Conservation (phyloP, 1,140 invertebrate genomes). For the Pantala flavescens region DNA sequence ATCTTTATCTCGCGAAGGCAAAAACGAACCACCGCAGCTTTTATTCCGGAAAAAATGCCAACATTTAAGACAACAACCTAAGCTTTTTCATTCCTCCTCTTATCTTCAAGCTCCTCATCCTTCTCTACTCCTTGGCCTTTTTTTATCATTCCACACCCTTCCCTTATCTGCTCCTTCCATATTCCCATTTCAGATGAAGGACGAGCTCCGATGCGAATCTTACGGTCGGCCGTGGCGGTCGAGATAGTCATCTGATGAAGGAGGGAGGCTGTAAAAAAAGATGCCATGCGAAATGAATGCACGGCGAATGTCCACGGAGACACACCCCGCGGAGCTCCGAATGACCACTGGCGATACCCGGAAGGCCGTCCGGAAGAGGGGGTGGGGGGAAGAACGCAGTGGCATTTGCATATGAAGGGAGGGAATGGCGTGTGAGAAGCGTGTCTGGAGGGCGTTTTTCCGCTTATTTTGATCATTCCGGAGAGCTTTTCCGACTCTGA, state of each 20-base stretch:
- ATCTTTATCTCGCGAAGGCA: too few species aligned
- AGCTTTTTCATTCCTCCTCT: neutral
- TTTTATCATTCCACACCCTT: neutral
- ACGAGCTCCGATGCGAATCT: neutral
- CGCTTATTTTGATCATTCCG: too few species aligned
- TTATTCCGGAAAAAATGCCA: too few species aligned
- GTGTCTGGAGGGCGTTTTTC: too few species aligned
- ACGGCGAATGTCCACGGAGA: neutral
- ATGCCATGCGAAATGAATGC: constrained; percentile 5
- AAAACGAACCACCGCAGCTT: too few species aligned
- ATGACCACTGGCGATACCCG: constrained; percentile 2
- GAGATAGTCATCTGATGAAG: neutral
- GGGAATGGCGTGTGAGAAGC: neutral
- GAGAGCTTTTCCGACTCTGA: too few species aligned
- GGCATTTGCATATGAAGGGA: neutral
- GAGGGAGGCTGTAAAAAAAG: neutral
- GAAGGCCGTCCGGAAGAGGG: neutral
- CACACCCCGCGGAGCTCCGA: neutral
- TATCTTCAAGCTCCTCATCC: neutral
- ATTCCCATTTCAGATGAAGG: neutral
- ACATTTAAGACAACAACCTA: too few species aligned
- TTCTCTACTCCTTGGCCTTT: neutral
- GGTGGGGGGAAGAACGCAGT: neutral
- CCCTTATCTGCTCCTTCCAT: neutral
- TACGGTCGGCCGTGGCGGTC: neutral